Evolutionary conservation across 2,797 vertebrate genomes (phyloP).

Genomic region (Siniperca undulata): DNA sequence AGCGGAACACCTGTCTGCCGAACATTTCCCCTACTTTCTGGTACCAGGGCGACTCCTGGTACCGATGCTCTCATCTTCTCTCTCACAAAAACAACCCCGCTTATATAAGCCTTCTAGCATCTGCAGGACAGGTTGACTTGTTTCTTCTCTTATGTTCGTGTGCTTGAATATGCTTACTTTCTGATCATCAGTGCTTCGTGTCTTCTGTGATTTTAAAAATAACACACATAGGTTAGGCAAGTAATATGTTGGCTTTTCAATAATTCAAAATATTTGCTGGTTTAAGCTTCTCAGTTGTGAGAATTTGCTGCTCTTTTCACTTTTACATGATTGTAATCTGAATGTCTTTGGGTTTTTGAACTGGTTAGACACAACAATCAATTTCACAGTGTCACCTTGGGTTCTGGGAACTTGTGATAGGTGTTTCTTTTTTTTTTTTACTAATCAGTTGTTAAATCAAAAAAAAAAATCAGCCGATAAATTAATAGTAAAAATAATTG

Average conservation of each 20-base stretch:
- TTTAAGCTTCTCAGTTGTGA: neutral
- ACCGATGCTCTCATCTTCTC: too few species aligned
- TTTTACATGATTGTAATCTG: neutral
- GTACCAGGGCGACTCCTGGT: too few species aligned
- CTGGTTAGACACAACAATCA: neutral
- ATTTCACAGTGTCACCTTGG: neutral
- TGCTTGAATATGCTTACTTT: too few species aligned
- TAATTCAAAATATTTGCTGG: neutral
- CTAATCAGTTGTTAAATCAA: neutral
- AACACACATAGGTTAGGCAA: too few species aligned
- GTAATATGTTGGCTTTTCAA: neutral
- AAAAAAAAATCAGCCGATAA: neutral
- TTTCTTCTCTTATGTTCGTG: too few species aligned
- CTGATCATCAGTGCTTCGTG: too few species aligned
- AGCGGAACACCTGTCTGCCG: too few species aligned
- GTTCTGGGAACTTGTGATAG: neutral
- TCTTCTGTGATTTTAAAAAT: too few species aligned
- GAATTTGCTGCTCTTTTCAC: neutral
- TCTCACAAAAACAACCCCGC: too few species aligned
- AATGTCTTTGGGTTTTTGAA: neutral
- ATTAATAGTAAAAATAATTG: neutral
- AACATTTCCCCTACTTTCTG: too few species aligned
- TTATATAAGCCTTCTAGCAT: too few species aligned
- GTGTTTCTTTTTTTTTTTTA: neutral
- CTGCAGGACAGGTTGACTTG: too few species aligned